A percentile compares a stretch with the other conserved stretches of the same genome.
phyloP scores from a whole-genome alignment of 2,113 vertebrate species.

The Periophthalmus modestus region DNA sequence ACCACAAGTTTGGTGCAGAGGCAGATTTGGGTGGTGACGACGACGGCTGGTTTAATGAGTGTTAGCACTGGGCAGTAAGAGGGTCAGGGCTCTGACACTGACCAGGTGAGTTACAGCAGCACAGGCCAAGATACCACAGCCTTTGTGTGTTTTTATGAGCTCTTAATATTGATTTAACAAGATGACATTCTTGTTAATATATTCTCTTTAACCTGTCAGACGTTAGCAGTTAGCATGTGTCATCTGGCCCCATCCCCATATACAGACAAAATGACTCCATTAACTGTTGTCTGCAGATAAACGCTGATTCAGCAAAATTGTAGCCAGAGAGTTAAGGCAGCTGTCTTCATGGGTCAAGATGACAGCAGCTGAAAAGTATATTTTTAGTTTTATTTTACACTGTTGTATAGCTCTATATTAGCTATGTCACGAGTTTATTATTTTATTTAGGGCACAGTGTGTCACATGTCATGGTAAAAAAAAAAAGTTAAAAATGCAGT shows the following conservation, averaged over 20 bases:
- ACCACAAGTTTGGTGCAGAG: slow-evolving; percentile 12
- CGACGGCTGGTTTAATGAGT: slow-evolving; percentile 57
- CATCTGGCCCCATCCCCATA: not conserved
- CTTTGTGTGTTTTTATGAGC: slow-evolving; percentile 30
- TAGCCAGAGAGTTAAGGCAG: not conserved
- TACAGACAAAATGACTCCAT: not conserved
- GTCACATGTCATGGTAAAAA: too few species aligned
- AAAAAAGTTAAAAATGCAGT: too few species aligned
- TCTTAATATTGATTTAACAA: slow-evolving; percentile 51
- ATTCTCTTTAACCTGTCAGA: slow-evolving; percentile 31
- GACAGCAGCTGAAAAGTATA: not conserved
- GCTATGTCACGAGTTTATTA: not conserved
- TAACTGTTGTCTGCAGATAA: not conserved
- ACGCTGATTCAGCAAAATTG: not conserved
- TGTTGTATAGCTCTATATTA: too few species aligned
- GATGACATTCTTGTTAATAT: slow-evolving; percentile 36
- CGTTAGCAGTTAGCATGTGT: slow-evolving; percentile 8
- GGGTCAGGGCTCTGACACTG: slow-evolving; percentile 50
- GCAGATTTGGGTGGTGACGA: slow-evolving; percentile 36
- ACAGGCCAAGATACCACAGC: slow-evolving; percentile 28
- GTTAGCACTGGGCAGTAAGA: slow-evolving; percentile 33
- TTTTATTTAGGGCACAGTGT: not conserved
- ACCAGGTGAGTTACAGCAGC: slow-evolving; percentile 16
- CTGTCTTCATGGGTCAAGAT: not conserved
- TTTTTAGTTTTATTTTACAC: too few species aligned